These are phyloP conservation scores for Peromyscus leucopus DNA, from an alignment of 2,113 vertebrate species.

Conservation along the genomic window DNA sequence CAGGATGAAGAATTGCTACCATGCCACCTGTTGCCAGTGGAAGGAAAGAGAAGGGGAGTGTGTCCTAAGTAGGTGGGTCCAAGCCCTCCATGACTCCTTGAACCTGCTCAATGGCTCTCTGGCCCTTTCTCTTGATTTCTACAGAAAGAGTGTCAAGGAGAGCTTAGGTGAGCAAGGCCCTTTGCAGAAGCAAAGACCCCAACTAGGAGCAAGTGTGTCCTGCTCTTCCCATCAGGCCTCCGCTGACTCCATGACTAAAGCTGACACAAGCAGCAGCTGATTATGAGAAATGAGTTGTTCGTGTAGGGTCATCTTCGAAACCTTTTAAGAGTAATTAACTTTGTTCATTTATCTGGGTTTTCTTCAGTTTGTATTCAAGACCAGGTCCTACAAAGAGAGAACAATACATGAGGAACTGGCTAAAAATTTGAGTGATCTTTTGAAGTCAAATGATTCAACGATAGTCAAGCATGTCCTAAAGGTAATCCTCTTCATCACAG, in stretches of 20 bases:
- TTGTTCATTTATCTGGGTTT: slow-evolving; percentile 58
- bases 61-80: slow-evolving; percentile 77
- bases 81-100: slow-evolving; percentile 72
- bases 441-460: slow-evolving; percentile 94
- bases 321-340: slow-evolving; percentile 7
- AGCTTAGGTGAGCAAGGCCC: slow-evolving; percentile 53
- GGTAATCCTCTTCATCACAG: slow-evolving; percentile 84
- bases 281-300: slow-evolving; percentile 22
- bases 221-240: background rate
- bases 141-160: slow-evolving; percentile 57
- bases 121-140: slow-evolving; percentile 60
- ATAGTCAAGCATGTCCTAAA: slow-evolving; percentile 94
- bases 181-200: background rate
- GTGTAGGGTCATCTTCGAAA: background rate
- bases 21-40: slow-evolving; percentile 77
- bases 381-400: slow-evolving; percentile 92
- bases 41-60: slow-evolving; percentile 82
- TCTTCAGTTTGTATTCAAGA: slow-evolving; percentile 95
- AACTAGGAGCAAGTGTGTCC: slow-evolving; percentile 14
- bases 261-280: slow-evolving; percentile 59
- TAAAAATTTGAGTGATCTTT: slow-evolving; percentile 94
- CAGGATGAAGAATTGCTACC: slow-evolving; percentile 82
- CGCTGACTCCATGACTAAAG: slow-evolving; percentile 55
- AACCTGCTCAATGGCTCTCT: slow-evolving; percentile 62
- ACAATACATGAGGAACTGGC: slow-evolving; percentile 96